Conservation (phyloP, 2,797 vertebrate genomes). For the Crotalus adamanteus region DNA sequence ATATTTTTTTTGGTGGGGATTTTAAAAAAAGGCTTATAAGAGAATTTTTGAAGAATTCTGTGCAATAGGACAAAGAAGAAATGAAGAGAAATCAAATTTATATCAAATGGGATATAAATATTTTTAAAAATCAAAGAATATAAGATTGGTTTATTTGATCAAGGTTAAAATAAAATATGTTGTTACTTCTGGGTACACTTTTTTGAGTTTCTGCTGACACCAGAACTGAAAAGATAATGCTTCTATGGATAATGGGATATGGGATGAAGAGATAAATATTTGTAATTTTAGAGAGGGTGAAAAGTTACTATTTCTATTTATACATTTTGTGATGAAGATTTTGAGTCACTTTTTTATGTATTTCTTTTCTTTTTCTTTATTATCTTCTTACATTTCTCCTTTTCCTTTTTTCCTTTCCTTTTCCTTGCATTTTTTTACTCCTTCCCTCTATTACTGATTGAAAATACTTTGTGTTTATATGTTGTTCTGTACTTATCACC, state of each 20-base stretch:
- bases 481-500: background rate
- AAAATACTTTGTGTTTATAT: background rate
- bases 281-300: background rate
- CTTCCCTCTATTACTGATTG: background rate
- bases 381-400: background rate
- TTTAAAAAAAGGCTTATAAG: background rate
- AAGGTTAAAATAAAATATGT: background rate
- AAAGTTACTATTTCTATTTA: background rate
- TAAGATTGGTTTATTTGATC: background rate
- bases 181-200: background rate
- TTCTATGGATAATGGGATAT: background rate
- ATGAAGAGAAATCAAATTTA: background rate
- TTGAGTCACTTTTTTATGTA: too few species aligned
- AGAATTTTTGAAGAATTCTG: background rate
- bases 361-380: background rate
- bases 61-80: background rate
- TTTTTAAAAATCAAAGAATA: background rate
- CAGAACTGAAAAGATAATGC: background rate
- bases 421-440: background rate
- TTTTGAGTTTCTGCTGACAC: background rate
- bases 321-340: background rate
- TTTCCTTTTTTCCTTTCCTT: background rate
- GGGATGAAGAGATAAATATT: background rate
- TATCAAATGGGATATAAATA: too few species aligned
- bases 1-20: background rate